Percentiles rank a stretch among this genome's conserved stretches.
phyloP scores from a whole-genome alignment of 1,140 invertebrate species.

The Lepidurus arcticus region DNA sequence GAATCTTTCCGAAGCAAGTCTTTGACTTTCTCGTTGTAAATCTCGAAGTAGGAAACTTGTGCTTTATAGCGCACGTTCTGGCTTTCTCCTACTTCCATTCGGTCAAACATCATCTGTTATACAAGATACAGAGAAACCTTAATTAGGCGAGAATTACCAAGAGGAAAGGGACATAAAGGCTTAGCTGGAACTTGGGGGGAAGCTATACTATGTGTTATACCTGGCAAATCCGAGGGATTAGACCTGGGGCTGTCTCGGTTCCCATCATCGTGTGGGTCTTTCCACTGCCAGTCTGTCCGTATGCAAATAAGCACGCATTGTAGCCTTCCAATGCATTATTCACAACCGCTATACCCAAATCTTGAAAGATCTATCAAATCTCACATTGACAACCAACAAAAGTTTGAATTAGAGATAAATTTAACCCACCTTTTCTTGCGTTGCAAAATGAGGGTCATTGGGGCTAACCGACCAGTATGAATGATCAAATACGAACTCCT shows the following conservation, averaged over 20 bases:
- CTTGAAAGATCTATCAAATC: slow-evolving; percentile 64
- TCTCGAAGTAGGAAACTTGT: slow-evolving; percentile 51
- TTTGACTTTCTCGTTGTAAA: slow-evolving; percentile 94
- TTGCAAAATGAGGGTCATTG: background rate
- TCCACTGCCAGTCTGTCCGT: slow-evolving; percentile 90
- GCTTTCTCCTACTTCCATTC: background rate
- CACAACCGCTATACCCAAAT: slow-evolving; percentile 82
- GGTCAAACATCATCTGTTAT: slow-evolving; percentile 10
- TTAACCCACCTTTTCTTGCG: background rate
- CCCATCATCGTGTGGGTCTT: slow-evolving; percentile 99
- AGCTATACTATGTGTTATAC: slow-evolving; percentile 42
- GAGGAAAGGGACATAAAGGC: background rate
- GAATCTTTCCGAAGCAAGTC: slow-evolving; percentile 61
- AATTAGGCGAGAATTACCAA: background rate
- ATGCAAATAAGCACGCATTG: slow-evolving; percentile 96
- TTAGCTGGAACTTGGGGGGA: no score
- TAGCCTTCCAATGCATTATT: slow-evolving; percentile 93
- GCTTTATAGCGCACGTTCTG: slow-evolving; percentile 52
- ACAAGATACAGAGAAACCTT: background rate
- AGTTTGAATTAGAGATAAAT: background rate
- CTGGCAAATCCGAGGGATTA: slow-evolving; percentile 81
- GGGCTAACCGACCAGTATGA: background rate
- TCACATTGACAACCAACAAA: background rate
- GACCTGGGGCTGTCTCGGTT: slow-evolving; percentile 58
- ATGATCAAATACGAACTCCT: background rate